Conservation (phyloP, 2,113 vertebrate genomes). For the Porphyrio hochstetteri region DNA sequence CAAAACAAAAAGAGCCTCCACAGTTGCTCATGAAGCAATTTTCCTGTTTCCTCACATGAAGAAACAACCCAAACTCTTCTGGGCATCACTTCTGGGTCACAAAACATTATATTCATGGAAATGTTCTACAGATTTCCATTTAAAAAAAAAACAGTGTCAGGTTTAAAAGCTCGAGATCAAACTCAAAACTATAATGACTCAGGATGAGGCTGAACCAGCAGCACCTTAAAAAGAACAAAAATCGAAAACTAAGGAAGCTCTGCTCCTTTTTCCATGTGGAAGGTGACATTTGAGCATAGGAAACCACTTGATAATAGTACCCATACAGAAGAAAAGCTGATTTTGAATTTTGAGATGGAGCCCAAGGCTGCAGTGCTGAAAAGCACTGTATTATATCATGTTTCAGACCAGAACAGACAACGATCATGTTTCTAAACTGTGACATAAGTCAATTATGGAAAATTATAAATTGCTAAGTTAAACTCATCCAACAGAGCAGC, state of each 20-base stretch:
- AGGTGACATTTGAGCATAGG: not conserved
- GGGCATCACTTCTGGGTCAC: not conserved
- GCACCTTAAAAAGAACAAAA: not conserved
- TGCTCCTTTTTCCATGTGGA: not conserved
- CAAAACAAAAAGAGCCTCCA: not conserved
- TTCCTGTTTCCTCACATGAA: not conserved
- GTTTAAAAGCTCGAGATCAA: not conserved
- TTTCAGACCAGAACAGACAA: not conserved
- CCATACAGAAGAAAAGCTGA: not conserved
- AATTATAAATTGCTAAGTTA: not conserved
- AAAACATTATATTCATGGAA: not conserved
- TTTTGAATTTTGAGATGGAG: not conserved
- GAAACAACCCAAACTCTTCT: not conserved
- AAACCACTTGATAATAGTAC: not conserved
- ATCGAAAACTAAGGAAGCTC: not conserved
- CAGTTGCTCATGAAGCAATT: not conserved
- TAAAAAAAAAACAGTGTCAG: not conserved
- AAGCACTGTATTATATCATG: not conserved
- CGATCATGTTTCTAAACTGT: not conserved
- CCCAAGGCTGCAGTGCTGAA: not conserved
- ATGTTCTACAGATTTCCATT: not conserved
- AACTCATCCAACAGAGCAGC: not conserved
- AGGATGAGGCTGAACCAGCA: not conserved
- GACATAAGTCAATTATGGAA: not conserved
- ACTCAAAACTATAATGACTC: not conserved